A percentile compares a stretch with the other conserved stretches of the same genome.
These are phyloP conservation scores for Bembecia ichneumoniformis DNA, from an alignment of 2,888 invertebrate genomes.

Conservation along the genomic window DNA sequence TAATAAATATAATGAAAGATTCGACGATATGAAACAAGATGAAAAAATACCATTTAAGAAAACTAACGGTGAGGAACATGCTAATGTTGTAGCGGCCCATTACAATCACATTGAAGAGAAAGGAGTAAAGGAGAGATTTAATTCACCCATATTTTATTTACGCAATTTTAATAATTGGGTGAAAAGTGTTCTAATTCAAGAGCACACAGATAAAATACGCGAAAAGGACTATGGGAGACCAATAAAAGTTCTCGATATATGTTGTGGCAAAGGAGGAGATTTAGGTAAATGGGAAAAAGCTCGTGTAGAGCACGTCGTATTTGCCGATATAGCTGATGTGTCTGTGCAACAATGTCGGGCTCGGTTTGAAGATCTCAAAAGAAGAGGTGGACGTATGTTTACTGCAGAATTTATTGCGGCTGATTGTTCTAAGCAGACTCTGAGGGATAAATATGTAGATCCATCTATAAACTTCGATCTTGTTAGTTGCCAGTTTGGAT, in stretches of 20 bases:
- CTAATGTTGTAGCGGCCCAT: slow-evolving; percentile 86
- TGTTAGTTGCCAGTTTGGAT: slow-evolving; percentile 97
- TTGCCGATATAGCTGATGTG: slow-evolving; percentile 93
- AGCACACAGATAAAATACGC: slow-evolving; percentile 79
- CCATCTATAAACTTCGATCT: slow-evolving; percentile 86
- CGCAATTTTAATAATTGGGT: slow-evolving; percentile 99
- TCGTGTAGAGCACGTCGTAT: slow-evolving; percentile 84
- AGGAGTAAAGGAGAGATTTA: slow-evolving; percentile 83
- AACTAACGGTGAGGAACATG: slow-evolving; percentile 45
- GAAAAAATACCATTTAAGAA: slow-evolving; percentile 3
- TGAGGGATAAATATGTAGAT: slow-evolving; percentile 84
- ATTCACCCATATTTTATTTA: slow-evolving; percentile 93
- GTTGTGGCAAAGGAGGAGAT: slow-evolving; percentile 99
- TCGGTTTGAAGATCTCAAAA: slow-evolving; percentile 82
- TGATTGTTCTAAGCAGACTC: slow-evolving; percentile 89
- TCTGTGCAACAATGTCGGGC: slow-evolving; percentile 92
- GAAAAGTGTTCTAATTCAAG: slow-evolving; percentile 94
- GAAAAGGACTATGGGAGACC: slow-evolving; percentile 77
- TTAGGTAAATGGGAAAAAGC: slow-evolving; percentile 95
- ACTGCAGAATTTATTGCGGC: slow-evolving; percentile 92
- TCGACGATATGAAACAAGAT: not conserved
- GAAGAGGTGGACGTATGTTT: slow-evolving; percentile 69
- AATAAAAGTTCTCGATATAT: slow-evolving; percentile 89
- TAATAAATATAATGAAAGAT: not conserved
- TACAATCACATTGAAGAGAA: slow-evolving; percentile 92